Base-by-base conservation (phyloP, 37 sponge, comb jelly and placozoan genomes). In the Halichondria panicea region DNA sequence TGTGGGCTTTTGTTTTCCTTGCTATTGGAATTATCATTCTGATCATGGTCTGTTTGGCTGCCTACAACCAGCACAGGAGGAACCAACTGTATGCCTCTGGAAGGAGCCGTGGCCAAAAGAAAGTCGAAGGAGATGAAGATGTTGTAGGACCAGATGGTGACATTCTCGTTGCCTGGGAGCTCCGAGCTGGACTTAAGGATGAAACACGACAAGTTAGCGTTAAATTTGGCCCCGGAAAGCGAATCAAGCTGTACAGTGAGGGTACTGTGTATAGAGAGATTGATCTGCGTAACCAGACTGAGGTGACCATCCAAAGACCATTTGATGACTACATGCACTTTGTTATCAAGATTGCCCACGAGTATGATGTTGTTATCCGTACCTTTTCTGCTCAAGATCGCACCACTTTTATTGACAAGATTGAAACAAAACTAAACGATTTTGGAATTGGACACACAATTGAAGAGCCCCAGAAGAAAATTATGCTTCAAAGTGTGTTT, bases 1-100 rank as follows among this genome's bases (percentile, higher is more conserved):
- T 91, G 28, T 91, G 91, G 91, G 86, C 74, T 11, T 42, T 82
- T 18, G 68, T 70, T 21, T 93, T 93, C 75, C 38, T 95, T 46
- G 85, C 73, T 67, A 59, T 88, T n/a, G 73, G 64, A 31, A 52
- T 91, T 31, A 61, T 80, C 33, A 81, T 86, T 25, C 50, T 76
- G 63, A 25, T 74, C 24, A 84, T 95, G 65, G 68, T 88, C 52
- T 55, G 91, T 50, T 34, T 88, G 32, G 96, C 87, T 61, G 89
- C 73, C 0, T 72, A 70, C 59, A 85, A 80, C 50, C 60, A 93
- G 76, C 37, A 74, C 25, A 68, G 84, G 40, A 66, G 89, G 42
- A 52, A 55, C 9, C 63, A 81, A 63, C 55, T 88, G 2, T 63
- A 73, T 37, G 66, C 86, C n/a, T 21, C 74, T 0, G 76, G 77